Evolutionary conservation across 2,113 vertebrate species (phyloP).

Genomic region (Perccottus glenii): DNA sequence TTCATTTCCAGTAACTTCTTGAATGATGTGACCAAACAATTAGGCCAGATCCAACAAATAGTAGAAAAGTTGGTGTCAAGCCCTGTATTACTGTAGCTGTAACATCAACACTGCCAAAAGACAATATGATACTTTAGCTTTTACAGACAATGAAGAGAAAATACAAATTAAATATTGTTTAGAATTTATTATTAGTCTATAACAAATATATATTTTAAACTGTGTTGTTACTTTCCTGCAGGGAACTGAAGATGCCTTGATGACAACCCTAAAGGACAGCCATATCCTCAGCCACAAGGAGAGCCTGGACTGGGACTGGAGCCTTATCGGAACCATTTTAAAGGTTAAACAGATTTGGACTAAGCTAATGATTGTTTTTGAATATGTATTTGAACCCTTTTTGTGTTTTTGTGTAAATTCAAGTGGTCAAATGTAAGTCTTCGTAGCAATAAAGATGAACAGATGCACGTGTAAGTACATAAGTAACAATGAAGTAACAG

Average conservation of each 20-base stretch:
- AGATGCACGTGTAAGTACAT: slow-evolving; percentile 84
- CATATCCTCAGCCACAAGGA: slow-evolving; percentile 89
- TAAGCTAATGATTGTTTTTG: too few relatives aligned
- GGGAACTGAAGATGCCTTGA: slow-evolving; percentile 88
- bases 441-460: slow-evolving; percentile 88
- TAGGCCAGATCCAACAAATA: too few relatives aligned
- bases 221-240: slow-evolving; percentile 36
- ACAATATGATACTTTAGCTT: too few relatives aligned
- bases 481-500: slow-evolving; percentile 21
- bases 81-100: too few relatives aligned
- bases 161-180: too few relatives aligned
- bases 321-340: slow-evolving; percentile 87
- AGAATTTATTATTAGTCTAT: too few relatives aligned
- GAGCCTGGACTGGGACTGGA: slow-evolving; percentile 90
- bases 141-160: too few relatives aligned
- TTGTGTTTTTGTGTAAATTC: slow-evolving; percentile 62
- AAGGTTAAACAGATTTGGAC: slow-evolving; percentile 72
- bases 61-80: too few relatives aligned
- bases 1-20: too few relatives aligned
- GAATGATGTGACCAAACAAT: too few relatives aligned
- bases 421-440: slow-evolving; percentile 90
- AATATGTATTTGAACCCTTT: slow-evolving; percentile 3
- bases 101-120: too few relatives aligned
- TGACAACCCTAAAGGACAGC: slow-evolving; percentile 85
- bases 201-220: too few relatives aligned